A percentile compares a stretch with the other conserved stretches of the same genome.
These are phyloP conservation scores for Tinamus guttatus DNA, from an alignment of 2,113 vertebrate genomes.

Conservation along the genomic window DNA sequence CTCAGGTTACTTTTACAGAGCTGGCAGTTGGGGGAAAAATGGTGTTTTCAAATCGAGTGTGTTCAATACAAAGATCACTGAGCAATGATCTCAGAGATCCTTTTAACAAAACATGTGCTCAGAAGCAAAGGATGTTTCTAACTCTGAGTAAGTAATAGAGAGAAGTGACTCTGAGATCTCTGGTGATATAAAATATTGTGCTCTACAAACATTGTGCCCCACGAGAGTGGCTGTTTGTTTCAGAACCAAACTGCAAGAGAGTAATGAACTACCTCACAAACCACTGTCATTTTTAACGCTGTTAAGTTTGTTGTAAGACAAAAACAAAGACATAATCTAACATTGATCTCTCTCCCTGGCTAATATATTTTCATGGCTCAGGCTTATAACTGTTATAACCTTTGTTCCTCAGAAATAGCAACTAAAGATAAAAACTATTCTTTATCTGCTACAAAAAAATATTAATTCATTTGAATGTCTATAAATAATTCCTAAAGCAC, in stretches of 20 bases:
- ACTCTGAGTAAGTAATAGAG: neutral
- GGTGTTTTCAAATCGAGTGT: neutral
- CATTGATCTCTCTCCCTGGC: neutral
- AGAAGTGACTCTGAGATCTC: neutral
- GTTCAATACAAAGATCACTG: neutral
- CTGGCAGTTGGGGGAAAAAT: neutral
- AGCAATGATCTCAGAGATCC: neutral
- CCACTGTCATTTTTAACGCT: neutral
- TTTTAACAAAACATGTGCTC: neutral
- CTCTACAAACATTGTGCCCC: neutral
- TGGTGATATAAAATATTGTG: neutral
- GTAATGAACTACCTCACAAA: neutral
- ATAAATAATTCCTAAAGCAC: neutral
- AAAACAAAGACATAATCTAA: constrained; percentile 14
- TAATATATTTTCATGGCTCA: neutral
- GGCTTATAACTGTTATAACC: neutral
- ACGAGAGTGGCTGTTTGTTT: neutral
- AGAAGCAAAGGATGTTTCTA: neutral
- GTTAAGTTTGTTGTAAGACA: neutral
- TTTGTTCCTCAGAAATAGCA: neutral
- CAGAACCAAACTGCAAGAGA: neutral
- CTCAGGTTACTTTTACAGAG: neutral
- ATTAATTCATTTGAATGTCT: neutral
- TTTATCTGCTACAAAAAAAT: neutral
- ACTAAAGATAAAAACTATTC: neutral